A percentile compares a stretch with the other conserved stretches of the same genome.
These are phyloP conservation scores for Tenthredo notha DNA, from an alignment of 2,888 invertebrate species.

Conservation along the genomic window DNA sequence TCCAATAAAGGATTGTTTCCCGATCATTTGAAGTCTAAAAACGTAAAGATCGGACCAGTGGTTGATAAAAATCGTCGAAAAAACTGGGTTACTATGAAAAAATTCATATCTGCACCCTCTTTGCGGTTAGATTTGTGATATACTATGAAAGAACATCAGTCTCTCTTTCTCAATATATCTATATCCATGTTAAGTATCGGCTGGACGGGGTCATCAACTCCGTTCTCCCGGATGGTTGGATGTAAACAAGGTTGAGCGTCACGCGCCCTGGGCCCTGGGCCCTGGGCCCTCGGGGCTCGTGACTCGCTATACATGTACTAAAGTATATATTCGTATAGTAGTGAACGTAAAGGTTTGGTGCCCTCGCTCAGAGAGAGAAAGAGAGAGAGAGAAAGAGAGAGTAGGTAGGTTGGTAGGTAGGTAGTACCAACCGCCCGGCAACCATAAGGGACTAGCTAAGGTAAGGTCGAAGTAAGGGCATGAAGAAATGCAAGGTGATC, in stretches of 20 bases:
- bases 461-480: conserved; percentile 15
- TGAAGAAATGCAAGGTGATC: neutral
- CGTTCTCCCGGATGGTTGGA: conserved; percentile 63
- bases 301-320: conserved; percentile 18
- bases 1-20: neutral
- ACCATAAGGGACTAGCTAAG: conserved; percentile 25
- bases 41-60: neutral
- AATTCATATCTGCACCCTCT: neutral
- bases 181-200: conserved; percentile 16
- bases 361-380: neutral
- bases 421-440: conserved; percentile 3
- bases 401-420: neutral
- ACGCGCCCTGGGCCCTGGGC: conserved; percentile 62
- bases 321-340: neutral
- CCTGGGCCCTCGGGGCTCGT: conserved; percentile 42
- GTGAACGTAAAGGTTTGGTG: neutral
- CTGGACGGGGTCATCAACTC: conserved; percentile 57
- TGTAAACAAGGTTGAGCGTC: conserved; percentile 73
- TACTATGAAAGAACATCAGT: neutral
- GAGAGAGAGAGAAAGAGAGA: neutral
- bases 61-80: neutral
- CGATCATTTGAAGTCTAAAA: neutral
- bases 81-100: neutral
- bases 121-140: neutral
- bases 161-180: neutral